A percentile compares a stretch with the other conserved stretches of the same genome.
phyloP scores from a whole-genome alignment of 2,888 invertebrate species.

The Coelogynopora nodosa region DNA sequence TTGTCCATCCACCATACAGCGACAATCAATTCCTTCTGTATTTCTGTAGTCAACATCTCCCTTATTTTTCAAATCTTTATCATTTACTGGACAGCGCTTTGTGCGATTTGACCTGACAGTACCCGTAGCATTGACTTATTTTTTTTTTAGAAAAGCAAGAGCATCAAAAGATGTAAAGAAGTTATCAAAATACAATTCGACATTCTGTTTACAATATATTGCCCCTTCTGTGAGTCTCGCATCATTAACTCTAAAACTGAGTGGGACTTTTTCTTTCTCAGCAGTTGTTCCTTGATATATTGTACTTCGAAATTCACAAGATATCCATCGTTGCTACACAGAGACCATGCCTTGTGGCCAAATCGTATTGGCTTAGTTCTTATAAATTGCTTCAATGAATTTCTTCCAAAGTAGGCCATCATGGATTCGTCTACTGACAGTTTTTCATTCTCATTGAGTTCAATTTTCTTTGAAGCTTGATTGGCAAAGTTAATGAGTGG shows the following conservation, averaged over 20 bases:
- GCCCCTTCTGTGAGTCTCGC: neutral
- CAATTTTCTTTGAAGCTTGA: neutral
- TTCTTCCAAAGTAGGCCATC: conserved; percentile 14
- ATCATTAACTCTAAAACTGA: conserved; percentile 13
- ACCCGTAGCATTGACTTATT: conserved; percentile 8
- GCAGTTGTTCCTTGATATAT: conserved; percentile 17
- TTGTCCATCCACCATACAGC: conserved; percentile 7
- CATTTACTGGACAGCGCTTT: neutral
- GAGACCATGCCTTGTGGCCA: conserved; percentile 27
- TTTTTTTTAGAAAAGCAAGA: neutral
- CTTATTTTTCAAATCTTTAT: neutral
- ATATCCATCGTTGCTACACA: conserved; percentile 5
- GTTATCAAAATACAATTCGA: conserved; percentile 17
- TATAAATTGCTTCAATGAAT: conserved; percentile 29
- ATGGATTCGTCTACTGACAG: conserved; percentile 1
- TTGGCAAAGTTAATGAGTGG: conserved; percentile 26
- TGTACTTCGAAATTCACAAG: neutral
- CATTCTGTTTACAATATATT: neutral
- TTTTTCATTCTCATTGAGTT: neutral
- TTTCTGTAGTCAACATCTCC: neutral
- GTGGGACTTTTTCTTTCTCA: neutral
- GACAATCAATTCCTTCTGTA: conserved; percentile 21
- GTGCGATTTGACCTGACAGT: neutral
- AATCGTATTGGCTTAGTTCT: conserved; percentile 3
- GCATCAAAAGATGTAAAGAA: neutral